Conservation (phyloP, 2,888 invertebrate genomes). For the Teleogryllus oceanicus region DNA sequence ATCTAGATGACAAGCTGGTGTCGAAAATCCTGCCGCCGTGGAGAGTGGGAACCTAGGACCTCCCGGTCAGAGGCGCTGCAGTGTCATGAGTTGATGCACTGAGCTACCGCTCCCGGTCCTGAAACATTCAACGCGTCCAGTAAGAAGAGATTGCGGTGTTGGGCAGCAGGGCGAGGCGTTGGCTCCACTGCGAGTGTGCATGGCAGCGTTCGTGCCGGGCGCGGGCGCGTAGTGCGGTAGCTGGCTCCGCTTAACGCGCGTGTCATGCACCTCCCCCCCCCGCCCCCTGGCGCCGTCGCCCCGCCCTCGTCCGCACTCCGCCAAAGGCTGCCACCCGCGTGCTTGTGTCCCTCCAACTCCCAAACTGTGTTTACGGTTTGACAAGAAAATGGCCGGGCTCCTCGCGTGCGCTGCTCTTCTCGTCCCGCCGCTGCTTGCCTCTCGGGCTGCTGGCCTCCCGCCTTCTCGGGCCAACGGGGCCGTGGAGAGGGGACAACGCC, state of each 20-base stretch:
- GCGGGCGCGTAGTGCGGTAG: constrained; percentile 6
- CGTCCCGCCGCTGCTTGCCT: background rate
- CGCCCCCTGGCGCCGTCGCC: background rate
- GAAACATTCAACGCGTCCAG: too few relatives aligned
- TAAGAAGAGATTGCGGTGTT: too few relatives aligned
- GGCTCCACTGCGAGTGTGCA: too few relatives aligned
- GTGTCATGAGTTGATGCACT: too few relatives aligned
- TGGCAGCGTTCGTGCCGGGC: background rate
- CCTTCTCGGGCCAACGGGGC: background rate
- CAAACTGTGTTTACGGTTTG: background rate
- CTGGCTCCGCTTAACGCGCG: background rate
- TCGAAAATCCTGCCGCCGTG: too few relatives aligned
- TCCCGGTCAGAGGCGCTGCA: too few relatives aligned
- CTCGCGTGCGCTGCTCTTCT: background rate
- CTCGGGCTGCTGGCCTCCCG: background rate
- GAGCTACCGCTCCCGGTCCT: too few relatives aligned
- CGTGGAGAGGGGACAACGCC: background rate
- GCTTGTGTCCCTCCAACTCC: background rate
- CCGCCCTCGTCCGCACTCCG: too few relatives aligned
- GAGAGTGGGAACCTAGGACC: too few relatives aligned
- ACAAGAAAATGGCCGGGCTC: constrained; percentile 6
- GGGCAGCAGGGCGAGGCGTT: too few relatives aligned
- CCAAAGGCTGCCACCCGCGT: background rate
- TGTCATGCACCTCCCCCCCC: background rate
- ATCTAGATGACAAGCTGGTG: too few relatives aligned